phyloP scores from a whole-genome alignment of 2,888 invertebrate species.

The Nipponacmea schrenckii region DNA sequence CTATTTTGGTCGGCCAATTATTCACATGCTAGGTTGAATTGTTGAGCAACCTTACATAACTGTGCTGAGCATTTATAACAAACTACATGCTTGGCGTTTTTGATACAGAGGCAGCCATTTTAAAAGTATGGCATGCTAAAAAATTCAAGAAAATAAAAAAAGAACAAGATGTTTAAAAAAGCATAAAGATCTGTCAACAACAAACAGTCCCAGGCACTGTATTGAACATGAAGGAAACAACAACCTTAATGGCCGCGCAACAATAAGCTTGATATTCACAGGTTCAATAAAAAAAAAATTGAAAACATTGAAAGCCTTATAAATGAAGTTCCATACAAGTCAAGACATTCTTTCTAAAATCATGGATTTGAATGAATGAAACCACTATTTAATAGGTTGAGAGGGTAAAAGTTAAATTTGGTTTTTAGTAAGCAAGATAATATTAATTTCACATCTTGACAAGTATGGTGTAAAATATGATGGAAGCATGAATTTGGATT shows the following conservation, averaged over 20 bases:
- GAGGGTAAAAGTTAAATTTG: no score
- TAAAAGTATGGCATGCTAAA: no score
- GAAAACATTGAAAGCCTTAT: conserved; percentile 3
- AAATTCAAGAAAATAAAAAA: no score
- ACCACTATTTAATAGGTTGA: no score
- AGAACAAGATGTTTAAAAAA: no score
- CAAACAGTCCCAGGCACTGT: conserved; percentile 7
- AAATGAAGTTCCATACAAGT: neutral
- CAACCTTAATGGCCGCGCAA: neutral
- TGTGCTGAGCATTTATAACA: no score
- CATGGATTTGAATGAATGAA: no score
- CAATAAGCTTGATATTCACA: neutral
- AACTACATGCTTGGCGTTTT: no score
- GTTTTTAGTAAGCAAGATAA: no score
- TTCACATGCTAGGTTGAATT: neutral
- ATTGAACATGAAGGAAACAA: conserved; percentile 4
- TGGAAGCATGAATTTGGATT: neutral
- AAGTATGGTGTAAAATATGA: neutral
- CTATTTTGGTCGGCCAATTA: neutral
- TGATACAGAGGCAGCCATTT: no score
- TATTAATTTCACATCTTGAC: conserved; percentile 3
- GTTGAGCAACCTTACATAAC: no score
- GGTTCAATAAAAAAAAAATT: neutral
- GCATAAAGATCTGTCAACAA: neutral
- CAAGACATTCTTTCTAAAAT: neutral